Evolutionary conservation across 2,797 vertebrate species (phyloP).

Genomic region (Allochrocebus solatus): DNA sequence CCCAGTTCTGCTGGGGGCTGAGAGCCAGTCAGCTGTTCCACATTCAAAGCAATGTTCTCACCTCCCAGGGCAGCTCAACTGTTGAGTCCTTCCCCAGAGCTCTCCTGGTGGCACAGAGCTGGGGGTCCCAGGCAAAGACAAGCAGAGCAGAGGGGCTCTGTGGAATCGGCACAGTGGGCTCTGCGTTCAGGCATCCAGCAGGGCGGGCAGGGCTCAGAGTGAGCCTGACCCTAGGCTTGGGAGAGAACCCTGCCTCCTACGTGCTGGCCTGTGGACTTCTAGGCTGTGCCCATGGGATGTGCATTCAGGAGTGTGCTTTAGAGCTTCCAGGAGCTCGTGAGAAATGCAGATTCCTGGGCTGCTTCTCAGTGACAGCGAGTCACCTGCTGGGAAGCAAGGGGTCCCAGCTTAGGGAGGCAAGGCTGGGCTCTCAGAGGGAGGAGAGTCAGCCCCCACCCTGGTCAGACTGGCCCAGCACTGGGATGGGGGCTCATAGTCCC

Average conservation of each 20-base stretch:
- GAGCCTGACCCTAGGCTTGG: background rate
- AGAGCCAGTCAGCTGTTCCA: background rate
- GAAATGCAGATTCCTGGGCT: slow-evolving; percentile 3
- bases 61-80: background rate
- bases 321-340: background rate
- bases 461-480: background rate
- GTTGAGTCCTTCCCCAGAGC: background rate
- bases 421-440: background rate
- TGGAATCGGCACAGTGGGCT: too few relatives aligned
- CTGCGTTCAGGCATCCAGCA: background rate
- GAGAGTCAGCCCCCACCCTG: background rate
- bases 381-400: background rate
- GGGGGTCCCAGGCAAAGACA: background rate
- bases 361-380: background rate
- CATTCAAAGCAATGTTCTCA: background rate
- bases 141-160: background rate
- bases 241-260: background rate
- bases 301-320: background rate
- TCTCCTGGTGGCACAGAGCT: background rate
- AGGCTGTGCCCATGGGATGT: background rate
- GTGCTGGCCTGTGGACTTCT: background rate
- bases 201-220: background rate
- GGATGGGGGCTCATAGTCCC: background rate
- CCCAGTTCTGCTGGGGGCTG: background rate
- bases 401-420: background rate